Conservation (phyloP, 1,140 invertebrate species). For the Habropoda laboriosa region DNA sequence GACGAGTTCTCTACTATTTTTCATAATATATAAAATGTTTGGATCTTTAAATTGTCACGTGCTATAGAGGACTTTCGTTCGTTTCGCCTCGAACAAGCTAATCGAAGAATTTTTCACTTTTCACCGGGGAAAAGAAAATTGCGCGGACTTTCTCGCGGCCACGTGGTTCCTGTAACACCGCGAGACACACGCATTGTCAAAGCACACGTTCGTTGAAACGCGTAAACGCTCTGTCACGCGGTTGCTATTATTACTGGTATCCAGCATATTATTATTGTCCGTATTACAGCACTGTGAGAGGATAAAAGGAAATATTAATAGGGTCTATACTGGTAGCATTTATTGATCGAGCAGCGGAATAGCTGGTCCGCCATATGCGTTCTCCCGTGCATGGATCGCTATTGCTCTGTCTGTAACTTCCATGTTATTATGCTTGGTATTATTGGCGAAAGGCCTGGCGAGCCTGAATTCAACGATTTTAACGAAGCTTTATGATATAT, state of each 20-base stretch:
- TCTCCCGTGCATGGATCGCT: slow-evolving; percentile 3
- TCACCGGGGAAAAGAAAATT: neutral
- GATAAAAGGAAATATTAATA: slow-evolving; percentile 47
- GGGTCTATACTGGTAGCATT: slow-evolving; percentile 32
- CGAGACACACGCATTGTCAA: too few relatives aligned
- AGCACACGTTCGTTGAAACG: neutral
- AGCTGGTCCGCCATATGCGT: neutral
- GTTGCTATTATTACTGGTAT: neutral
- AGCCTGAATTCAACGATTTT: slow-evolving; percentile 8
- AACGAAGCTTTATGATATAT: slow-evolving; percentile 6
- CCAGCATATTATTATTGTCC: slow-evolving; percentile 8
- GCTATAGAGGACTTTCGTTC: too few relatives aligned
- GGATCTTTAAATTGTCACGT: too few relatives aligned
- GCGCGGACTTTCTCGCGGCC: neutral
- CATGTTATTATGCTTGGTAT: slow-evolving; percentile 8
- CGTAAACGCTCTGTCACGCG: slow-evolving; percentile 18
- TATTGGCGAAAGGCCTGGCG: neutral
- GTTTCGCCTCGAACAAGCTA: neutral
- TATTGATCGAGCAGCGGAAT: slow-evolving; percentile 23
- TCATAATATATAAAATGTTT: too few relatives aligned
- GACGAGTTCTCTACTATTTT: too few relatives aligned
- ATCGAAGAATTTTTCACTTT: neutral
- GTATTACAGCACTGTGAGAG: neutral
- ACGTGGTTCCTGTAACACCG: neutral
- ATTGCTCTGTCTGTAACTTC: slow-evolving; percentile 17